Base-by-base conservation (phyloP, 2,888 invertebrate species). In the Apantesis nais region DNA sequence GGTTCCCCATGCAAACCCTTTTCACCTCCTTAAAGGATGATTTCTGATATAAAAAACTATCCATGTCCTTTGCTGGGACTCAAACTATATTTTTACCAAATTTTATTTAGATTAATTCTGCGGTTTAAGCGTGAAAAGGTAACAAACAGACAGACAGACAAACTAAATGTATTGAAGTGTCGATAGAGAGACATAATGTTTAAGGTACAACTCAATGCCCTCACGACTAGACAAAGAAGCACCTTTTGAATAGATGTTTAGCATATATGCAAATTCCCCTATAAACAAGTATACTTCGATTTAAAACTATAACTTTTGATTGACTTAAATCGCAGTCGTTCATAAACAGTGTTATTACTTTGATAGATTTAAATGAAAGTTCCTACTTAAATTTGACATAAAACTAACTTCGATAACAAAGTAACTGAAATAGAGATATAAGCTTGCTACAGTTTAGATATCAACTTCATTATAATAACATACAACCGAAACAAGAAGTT, bases 371-470 rank as follows among this genome's bases (percentile, higher is more conserved):
- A 25, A 62, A 62, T 62, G 2, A 25, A 62, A 62, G 39, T 16
- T 37, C 7, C 25, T 14, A 25, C 25, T 41, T 25, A 0, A 25
- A 9, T 8, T 62, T 14, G 39, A 39, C 25, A 39, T 39, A 39
- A 62, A 62, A 37, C n/a, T 39, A 14, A n/a, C 39, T 62, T 39
- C 14, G 16, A 25, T 19, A 22, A 62, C 14, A n/a, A n/a, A 14
- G 25, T 25, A 25, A 39, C n/a, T 39, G 39, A n/a, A 14, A 39
- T 14, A 39, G 16, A 39, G 11, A n/a, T 52, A n/a, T 74, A 67
- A 63, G 66, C 68, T 77, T 61, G 70, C 63, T 22, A 55, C 66
- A 73, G 71, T 77, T 79, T 67, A 74, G 69, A 77, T 74, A 68
- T 70, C 1, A 62, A 29, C 29, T 29, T 63, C 11, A 41, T 44